These are phyloP conservation scores for Procavia capensis DNA, from an alignment of 2,113 vertebrate genomes.

Conservation along the genomic window DNA sequence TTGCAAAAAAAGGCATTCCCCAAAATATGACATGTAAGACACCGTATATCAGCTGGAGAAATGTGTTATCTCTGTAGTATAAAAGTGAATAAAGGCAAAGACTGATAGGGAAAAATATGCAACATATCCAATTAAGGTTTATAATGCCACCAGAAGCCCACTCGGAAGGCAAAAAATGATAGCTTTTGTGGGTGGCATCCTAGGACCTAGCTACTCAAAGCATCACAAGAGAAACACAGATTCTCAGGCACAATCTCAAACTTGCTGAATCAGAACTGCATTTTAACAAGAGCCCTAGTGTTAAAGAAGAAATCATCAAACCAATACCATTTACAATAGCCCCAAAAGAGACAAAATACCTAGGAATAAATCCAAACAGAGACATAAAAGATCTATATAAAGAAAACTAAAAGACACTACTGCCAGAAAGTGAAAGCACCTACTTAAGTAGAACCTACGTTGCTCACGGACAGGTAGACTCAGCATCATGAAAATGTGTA, in stretches of 20 bases:
- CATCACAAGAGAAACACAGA: neutral
- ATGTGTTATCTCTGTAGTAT: neutral
- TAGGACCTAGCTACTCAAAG: neutral
- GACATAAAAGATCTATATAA: too few relatives aligned
- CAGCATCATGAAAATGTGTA: too few relatives aligned
- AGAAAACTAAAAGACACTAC: too few relatives aligned
- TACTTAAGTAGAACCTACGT: too few relatives aligned
- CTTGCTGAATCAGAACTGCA: neutral
- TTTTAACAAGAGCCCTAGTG: neutral
- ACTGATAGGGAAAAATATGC: neutral
- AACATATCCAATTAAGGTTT: neutral
- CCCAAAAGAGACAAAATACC: too few relatives aligned
- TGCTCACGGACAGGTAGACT: too few relatives aligned
- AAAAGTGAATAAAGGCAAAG: slow-evolving; percentile 3
- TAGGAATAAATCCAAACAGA: too few relatives aligned
- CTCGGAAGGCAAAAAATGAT: neutral
- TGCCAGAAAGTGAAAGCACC: too few relatives aligned
- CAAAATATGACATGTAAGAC: neutral
- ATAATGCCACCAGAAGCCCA: neutral
- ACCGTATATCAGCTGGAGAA: neutral
- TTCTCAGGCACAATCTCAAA: neutral
- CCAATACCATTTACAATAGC: too few relatives aligned
- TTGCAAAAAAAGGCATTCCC: neutral
- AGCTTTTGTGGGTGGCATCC: neutral
- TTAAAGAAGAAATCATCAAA: too few relatives aligned